phyloP scores from a whole-genome alignment of 2,888 invertebrate genomes.

The Acrocyrtus sp. region DNA sequence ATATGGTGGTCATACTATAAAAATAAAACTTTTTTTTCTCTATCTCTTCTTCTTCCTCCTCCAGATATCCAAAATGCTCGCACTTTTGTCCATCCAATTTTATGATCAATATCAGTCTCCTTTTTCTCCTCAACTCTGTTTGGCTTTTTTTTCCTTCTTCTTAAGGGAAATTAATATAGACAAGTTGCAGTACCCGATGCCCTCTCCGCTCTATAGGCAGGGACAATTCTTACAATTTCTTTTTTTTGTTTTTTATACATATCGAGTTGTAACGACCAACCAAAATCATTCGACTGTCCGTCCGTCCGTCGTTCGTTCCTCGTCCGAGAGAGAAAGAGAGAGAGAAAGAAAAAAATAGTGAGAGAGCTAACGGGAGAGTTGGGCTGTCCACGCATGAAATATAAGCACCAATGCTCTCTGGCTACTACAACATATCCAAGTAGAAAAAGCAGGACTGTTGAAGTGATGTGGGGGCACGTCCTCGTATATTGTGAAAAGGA shows the following conservation, averaged over 20 bases:
- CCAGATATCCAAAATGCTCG: background rate
- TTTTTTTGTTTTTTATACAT: constrained; percentile 13
- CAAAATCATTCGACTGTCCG: constrained; percentile 54
- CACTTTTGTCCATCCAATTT: background rate
- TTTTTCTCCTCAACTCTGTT: background rate
- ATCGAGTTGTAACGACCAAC: constrained; percentile 56
- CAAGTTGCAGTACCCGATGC: too few species aligned
- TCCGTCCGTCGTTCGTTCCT: constrained; percentile 45
- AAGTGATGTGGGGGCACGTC: background rate
- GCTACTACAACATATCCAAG: constrained; percentile 10
- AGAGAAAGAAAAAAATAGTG: too few species aligned
- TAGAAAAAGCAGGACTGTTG: background rate
- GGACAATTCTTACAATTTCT: too few species aligned
- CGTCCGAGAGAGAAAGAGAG: constrained; percentile 43
- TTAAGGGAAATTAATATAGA: too few species aligned
- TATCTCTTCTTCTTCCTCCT: background rate
- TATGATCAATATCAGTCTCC: background rate
- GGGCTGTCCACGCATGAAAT: constrained; percentile 56
- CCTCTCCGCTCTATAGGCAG: too few species aligned
- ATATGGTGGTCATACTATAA: background rate
- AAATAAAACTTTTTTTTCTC: background rate
- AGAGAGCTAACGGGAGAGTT: constrained; percentile 5
- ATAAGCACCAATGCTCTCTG: constrained; percentile 46
- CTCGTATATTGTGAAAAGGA: too few species aligned
- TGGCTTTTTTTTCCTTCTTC: background rate